Conservation (phyloP, 2,888 invertebrate genomes). For the Caenorhabditis plicata region DNA sequence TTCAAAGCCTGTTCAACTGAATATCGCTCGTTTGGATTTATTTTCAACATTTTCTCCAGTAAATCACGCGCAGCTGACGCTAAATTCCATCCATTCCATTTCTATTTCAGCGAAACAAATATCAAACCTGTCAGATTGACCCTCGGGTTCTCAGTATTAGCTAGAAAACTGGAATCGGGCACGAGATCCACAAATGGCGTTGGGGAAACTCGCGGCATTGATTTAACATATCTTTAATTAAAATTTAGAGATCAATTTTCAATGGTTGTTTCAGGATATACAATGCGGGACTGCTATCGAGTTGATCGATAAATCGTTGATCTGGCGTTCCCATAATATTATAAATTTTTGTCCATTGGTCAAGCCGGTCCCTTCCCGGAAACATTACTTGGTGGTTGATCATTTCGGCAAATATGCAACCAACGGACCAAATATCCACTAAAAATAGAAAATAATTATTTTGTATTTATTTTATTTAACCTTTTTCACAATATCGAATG, state of each 20-base stretch:
- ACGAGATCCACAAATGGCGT: conserved; percentile 26
- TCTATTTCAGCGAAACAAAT: not conserved
- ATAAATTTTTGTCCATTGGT: conserved; percentile 66
- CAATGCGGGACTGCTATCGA: conserved; percentile 55
- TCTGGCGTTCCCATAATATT: conserved; percentile 53
- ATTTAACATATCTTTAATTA: conserved; percentile 31
- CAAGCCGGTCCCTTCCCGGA: conserved; percentile 86
- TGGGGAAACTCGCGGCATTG: conserved; percentile 11
- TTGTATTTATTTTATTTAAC: conserved; percentile 63
- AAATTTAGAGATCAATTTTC: conserved; percentile 3
- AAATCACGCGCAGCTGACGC: conserved; percentile 92
- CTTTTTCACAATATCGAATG: conserved; percentile 98
- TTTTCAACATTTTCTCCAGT: conserved; percentile 93
- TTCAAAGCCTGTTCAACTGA: conserved; percentile 93
- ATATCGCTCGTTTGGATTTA: conserved; percentile 95
- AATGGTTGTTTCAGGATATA: conserved; percentile 5
- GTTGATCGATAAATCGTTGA: conserved; percentile 41
- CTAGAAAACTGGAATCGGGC: conserved; percentile 37
- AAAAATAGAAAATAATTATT: conserved; percentile 9
- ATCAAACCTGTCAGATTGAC: conserved; percentile 42
- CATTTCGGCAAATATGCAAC: conserved; percentile 99
- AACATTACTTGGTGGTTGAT: conserved; percentile 95
- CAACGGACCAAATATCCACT: conserved; percentile 64
- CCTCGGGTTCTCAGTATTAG: conserved; percentile 40
- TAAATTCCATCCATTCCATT: conserved; percentile 56